These are phyloP conservation scores for Drosophila kokeensis DNA, from an alignment of 2,888 invertebrate species.

Conservation along the genomic window DNA sequence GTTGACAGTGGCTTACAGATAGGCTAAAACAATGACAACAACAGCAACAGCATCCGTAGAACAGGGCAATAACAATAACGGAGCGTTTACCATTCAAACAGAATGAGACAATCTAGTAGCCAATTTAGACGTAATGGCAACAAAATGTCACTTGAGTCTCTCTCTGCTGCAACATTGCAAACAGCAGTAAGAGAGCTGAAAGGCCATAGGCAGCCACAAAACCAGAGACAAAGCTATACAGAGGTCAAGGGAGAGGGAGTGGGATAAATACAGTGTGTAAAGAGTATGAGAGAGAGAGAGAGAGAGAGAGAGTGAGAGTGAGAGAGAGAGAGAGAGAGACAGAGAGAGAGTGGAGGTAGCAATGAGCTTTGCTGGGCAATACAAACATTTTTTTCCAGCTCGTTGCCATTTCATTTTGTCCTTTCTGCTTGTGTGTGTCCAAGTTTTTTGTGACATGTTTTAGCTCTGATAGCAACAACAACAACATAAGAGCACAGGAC, in stretches of 20 bases:
- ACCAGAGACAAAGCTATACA: conserved; percentile 5
- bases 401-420: conserved; percentile 40
- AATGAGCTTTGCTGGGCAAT: conserved; percentile 39
- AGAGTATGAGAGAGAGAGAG: neutral
- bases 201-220: conserved; percentile 19
- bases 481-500: conserved; percentile 18
- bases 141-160: conserved; percentile 66
- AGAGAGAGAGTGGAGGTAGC: neutral
- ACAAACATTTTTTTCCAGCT: conserved; percentile 52
- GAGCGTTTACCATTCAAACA: conserved; percentile 75
- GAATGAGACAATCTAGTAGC: conserved; percentile 70
- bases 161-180: conserved; percentile 46
- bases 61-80: conserved; percentile 70
- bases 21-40: conserved; percentile 28
- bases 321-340: neutral
- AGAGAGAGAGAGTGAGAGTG: neutral
- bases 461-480: conserved; percentile 37
- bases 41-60: conserved; percentile 15
- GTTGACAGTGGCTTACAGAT: conserved; percentile 36
- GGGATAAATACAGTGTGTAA: neutral
- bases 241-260: neutral
- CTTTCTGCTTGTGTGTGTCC: neutral
- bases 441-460: conserved; percentile 33
- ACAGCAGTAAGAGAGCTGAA: conserved; percentile 42
- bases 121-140: conserved; percentile 76